Base-by-base conservation (phyloP, 2,797 vertebrate genomes). In the Paedocypris micromegethes region DNA sequence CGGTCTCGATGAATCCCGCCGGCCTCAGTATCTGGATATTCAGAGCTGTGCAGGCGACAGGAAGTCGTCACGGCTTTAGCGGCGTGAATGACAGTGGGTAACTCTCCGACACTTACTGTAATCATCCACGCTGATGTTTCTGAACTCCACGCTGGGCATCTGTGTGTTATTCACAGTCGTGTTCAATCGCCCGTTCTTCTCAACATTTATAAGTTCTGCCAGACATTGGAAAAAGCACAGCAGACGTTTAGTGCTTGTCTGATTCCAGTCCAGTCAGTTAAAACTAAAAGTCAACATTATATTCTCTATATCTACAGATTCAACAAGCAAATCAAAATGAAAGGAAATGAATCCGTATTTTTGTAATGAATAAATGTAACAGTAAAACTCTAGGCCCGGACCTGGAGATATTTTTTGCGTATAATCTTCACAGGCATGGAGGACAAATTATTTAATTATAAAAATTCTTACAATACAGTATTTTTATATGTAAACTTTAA, bases 21-120 rank as follows among this genome's bases (percentile, higher is more conserved):
- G 97, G 97, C 83, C 93, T 96, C 79, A 96, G 85, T 74, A 99
- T 91, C 88, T 99, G 92, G 87, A 97, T 85, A 0, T 89, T 92
- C 76, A 98, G 84, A 55, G 38, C 76, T 77, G 69, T 55, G 38
- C 46, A 63, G 9, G 49, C 7, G 42, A 52, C 43, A 54, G 3
- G 5, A 5, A 40, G 2, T 4, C 49, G 5, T n/a, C 37, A 3
- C 5, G 23, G 40, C 4, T 5, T 3, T 44, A 39, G 9, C 23
- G 4, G 8, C 2, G 44, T 3, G 53, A 6, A 5, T 3, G 6
- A 9, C 43, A 3, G 5, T n/a, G n/a, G 56, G 9, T 50, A 7
- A 49, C 39, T 9, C 5, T 3, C 5, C 9, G 39, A 64, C 72
- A 89, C 94, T 64, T 85, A 99, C 97, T 88, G 85, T 98, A 96